Evolutionary conservation across 1,140 invertebrate genomes (phyloP), one percentile per base, ranked within the genome.

Genomic region (Eurosta solidaginis): DNA sequence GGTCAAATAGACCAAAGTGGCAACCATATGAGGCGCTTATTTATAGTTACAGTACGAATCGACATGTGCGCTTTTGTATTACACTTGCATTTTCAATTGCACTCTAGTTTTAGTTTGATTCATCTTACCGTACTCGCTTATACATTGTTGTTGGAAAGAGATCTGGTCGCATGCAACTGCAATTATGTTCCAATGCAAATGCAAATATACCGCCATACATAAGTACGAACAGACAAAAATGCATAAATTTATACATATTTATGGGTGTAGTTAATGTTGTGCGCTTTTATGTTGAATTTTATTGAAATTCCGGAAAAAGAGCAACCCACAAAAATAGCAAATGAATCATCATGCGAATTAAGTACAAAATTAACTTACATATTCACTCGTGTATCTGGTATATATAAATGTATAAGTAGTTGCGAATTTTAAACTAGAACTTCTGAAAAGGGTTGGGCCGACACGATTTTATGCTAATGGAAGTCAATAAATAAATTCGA

Each of bases 261-360:
- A 68, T 9, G 4, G 29, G 33, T 68, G 59, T 68, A 40, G 59
- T 40, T 68, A 42, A 68, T 40, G 17, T 42, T 40, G 29, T 68
- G n/a, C 59, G 59, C 59, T 33, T 68, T 68, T 68, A 42, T 68
- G 36, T 68, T 40, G 59, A 29, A 22, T 68, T 68, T 68, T 40
- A 59, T 40, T 68, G 3, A 40, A 68, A 68, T 68, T 68, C 59
- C 59, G 59, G 59, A n/a, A 40, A 40, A 54, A 1, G 40, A 9
- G 59, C 36, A 33, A 68, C 59, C n/a, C 33, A 68, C 29, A 68
- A 20, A 68, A 22, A 40, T 68, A 5, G 27, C n/a, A n/a, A 17
- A 40, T 68, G 59, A 68, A 68, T 68, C 59, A 68, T 25, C 54
- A 33, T 3, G 27, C 33, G 17, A 5, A 1, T 1, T 7, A 20